A percentile compares a stretch with the other conserved stretches of the same genome.
These are phyloP conservation scores for Spheniscus humboldti DNA, from an alignment of 2,797 vertebrate species.

Conservation along the genomic window DNA sequence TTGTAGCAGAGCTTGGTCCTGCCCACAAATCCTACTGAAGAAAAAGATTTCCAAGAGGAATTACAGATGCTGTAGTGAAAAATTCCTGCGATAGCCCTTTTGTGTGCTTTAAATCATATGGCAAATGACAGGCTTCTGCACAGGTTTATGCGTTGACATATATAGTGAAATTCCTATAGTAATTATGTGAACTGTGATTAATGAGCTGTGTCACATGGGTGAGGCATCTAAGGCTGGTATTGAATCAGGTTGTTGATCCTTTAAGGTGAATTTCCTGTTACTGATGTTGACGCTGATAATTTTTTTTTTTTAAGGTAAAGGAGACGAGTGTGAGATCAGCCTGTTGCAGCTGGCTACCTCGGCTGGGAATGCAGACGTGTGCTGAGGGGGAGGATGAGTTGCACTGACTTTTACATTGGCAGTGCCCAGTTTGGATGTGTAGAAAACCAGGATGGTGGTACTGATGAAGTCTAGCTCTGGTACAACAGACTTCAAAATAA, in stretches of 20 bases:
- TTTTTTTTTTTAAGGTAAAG: not conserved
- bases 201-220: not conserved
- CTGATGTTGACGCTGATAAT: not conserved
- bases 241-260: not conserved
- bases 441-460: not conserved
- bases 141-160: rapidly evolving
- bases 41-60: not conserved
- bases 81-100: not conserved
- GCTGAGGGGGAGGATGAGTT: not conserved
- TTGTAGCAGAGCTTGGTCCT: not conserved
- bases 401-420: not conserved
- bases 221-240: not conserved
- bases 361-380: rapidly evolving
- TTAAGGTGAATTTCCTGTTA: not conserved
- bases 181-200: not conserved
- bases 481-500: not conserved
- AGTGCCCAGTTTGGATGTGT: not conserved
- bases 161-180: not conserved
- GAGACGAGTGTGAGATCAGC: not conserved
- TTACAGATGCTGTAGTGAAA: not conserved
- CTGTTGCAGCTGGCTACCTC: not conserved
- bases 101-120: not conserved
- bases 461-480: not conserved
- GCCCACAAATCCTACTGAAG: not conserved
- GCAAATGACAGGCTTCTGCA: not conserved